phyloP scores from a whole-genome alignment of 2,797 vertebrate species.

The Poeciliopsis paucimaculata region DNA sequence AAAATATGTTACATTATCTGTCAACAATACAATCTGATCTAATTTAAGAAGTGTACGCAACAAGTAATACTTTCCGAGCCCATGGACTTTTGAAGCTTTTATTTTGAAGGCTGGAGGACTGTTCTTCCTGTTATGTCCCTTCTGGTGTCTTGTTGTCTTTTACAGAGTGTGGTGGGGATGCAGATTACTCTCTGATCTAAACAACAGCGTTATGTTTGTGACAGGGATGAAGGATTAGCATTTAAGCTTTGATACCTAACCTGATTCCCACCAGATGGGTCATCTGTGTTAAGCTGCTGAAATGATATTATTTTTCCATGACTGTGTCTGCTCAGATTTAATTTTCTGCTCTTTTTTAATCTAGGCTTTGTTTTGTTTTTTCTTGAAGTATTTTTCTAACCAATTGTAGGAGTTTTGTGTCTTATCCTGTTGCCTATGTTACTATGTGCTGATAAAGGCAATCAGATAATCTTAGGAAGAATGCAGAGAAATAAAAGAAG shows the following conservation, averaged over 20 bases:
- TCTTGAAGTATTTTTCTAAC: neutral
- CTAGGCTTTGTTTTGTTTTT: neutral
- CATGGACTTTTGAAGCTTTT: conserved; percentile 9
- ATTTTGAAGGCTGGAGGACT: conserved; percentile 33
- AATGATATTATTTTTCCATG: neutral
- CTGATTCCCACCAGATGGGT: neutral
- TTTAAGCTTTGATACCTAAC: neutral
- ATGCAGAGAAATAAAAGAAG: neutral
- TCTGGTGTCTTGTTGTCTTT: neutral
- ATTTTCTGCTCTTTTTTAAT: neutral
- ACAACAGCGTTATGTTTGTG: neutral
- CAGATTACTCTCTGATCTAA: conserved; percentile 4
- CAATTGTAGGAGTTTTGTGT: neutral
- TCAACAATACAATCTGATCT: neutral
- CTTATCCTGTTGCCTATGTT: conserved; percentile 2
- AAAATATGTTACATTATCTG: neutral
- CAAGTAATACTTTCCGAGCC: neutral
- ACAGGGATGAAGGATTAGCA: neutral
- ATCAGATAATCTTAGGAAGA: conserved; percentile 6
- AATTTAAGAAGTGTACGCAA: neutral
- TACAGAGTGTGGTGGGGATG: conserved; percentile 11
- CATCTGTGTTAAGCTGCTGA: neutral
- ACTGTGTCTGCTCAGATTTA: neutral
- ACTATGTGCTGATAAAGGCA: neutral
- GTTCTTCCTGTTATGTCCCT: neutral